These are phyloP conservation scores for Drosophila subobscura DNA, from an alignment of 1,140 invertebrate species.

Conservation along the genomic window DNA sequence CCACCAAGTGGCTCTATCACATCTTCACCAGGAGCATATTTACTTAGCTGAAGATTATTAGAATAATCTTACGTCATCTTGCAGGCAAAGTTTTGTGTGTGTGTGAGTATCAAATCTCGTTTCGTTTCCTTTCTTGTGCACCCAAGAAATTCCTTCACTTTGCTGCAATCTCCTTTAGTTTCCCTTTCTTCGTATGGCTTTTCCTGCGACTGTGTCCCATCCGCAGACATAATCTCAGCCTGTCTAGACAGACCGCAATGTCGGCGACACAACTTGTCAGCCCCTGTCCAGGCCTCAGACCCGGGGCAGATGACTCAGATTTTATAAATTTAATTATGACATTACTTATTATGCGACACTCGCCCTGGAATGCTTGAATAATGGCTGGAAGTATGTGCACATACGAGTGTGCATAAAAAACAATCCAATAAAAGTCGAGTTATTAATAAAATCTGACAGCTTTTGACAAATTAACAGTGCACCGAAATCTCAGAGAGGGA, in stretches of 20 bases:
- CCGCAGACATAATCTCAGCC: slow-evolving; percentile 49
- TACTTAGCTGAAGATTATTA: neutral
- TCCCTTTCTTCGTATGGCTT: slow-evolving; percentile 21
- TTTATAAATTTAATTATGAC: slow-evolving; percentile 79
- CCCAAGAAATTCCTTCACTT: slow-evolving; percentile 12
- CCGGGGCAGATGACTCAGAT: slow-evolving; percentile 55
- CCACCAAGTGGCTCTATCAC: too few species aligned
- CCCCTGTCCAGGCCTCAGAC: neutral
- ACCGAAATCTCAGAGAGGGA: slow-evolving; percentile 40
- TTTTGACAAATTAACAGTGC: slow-evolving; percentile 74
- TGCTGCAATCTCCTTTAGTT: slow-evolving; percentile 27
- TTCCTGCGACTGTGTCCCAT: neutral
- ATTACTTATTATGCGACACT: slow-evolving; percentile 72
- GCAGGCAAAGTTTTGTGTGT: neutral
- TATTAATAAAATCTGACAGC: slow-evolving; percentile 73
- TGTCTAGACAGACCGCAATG: slow-evolving; percentile 64
- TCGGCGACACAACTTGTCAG: slow-evolving; percentile 45
- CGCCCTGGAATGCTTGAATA: slow-evolving; percentile 28
- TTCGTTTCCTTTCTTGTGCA: slow-evolving; percentile 4
- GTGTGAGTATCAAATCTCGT: neutral
- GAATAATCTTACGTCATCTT: slow-evolving; percentile 13
- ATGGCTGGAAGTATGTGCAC: neutral
- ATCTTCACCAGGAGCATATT: too few species aligned
- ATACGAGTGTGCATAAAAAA: neutral
- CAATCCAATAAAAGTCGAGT: slow-evolving; percentile 13